Evolutionary conservation across 53 echinoderm and acorn worm genomes (phyloP).

Genomic region (Patiria pectinifera): DNA sequence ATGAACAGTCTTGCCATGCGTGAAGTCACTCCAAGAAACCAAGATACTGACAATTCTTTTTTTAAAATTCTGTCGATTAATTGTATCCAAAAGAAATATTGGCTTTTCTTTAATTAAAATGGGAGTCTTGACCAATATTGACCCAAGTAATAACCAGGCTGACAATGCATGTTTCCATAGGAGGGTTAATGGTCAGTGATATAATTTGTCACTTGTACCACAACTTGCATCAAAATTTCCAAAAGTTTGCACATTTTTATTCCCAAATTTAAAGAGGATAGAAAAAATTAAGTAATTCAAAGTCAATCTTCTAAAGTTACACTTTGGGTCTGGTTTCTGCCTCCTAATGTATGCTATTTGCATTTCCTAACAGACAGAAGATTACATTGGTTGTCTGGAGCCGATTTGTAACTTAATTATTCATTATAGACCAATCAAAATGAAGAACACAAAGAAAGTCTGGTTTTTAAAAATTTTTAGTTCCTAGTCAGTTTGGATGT

Average conservation of each 20-base stretch:
- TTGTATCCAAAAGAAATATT: no score
- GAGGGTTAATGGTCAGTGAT: no score
- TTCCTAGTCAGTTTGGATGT: background rate
- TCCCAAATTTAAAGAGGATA: no score
- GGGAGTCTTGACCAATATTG: no score
- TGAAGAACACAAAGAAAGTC: background rate
- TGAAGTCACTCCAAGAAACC: slow-evolving; percentile 22
- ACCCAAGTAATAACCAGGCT: no score
- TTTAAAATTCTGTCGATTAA: background rate
- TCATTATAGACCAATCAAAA: background rate
- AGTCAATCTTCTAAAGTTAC: no score
- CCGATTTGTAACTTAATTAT: background rate
- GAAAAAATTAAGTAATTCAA: no score
- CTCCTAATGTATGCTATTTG: background rate
- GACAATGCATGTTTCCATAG: no score
- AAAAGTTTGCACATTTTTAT: no score
- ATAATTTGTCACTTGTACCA: no score
- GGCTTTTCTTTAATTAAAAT: no score
- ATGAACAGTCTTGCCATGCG: slow-evolving; percentile 44
- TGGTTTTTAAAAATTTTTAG: background rate
- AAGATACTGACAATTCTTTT: background rate
- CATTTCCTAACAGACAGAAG: background rate
- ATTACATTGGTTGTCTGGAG: background rate
- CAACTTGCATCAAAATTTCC: no score
- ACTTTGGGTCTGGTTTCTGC: background rate